Percentiles rank a stretch among this genome's conserved stretches.
Conservation (phyloP, 2,113 vertebrate species). For the Myotis brandtii region DNA sequence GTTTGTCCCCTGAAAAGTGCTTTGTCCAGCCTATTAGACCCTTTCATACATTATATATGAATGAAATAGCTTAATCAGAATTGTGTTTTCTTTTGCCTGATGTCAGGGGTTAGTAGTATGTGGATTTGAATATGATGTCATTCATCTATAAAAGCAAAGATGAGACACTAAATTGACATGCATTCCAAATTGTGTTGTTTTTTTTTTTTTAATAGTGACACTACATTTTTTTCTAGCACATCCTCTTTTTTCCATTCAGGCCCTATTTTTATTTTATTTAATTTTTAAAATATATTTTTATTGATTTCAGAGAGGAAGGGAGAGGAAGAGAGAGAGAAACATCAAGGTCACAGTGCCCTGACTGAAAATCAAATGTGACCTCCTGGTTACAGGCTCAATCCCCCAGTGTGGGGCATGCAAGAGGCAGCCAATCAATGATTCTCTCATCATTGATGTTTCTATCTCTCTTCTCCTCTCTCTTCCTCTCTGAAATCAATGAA, state of each 20-base stretch:
- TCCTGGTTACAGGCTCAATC: no score
- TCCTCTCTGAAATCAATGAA: no score
- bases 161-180: background rate
- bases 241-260: background rate
- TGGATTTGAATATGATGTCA: background rate
- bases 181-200: background rate
- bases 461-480: no score
- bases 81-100: background rate
- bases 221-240: background rate
- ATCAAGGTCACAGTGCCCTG: no score
- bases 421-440: no score
- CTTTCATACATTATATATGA: background rate
- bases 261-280: background rate
- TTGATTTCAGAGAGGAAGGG: no score
- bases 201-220: background rate
- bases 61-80: slow-evolving; percentile 2
- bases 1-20: background rate
- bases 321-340: no score
- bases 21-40: background rate
- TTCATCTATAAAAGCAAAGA: slow-evolving; percentile 2
- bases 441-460: no score
- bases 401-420: no score
- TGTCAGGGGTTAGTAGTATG: background rate
- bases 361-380: no score
- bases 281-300: background rate